Evolutionary conservation across 2,113 vertebrate genomes (phyloP).

Genomic region (Blennius ocellaris): DNA sequence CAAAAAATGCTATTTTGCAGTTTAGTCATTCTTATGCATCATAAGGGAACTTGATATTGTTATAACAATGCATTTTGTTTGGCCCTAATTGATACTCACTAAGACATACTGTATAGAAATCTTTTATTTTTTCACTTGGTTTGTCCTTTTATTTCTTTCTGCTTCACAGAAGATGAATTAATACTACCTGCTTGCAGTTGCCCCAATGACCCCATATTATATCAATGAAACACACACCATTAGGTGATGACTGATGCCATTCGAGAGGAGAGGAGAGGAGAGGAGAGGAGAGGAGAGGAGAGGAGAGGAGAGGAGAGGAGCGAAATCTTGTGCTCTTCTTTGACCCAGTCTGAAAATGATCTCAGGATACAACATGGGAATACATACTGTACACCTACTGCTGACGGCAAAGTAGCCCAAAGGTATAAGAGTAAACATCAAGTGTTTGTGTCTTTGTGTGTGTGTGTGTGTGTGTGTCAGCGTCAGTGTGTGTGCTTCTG

Average conservation of each 20-base stretch:
- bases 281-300: conserved; percentile 15
- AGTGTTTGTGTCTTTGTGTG: conserved; percentile 35
- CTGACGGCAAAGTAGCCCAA: conserved; percentile 43
- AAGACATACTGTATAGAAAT: too few species aligned
- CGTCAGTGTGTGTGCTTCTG: conserved; percentile 63
- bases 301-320: not conserved
- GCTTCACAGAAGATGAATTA: too few species aligned
- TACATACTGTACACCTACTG: conserved; percentile 25
- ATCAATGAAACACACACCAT: conserved; percentile 46
- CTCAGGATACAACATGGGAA: not conserved
- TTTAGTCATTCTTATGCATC: too few species aligned
- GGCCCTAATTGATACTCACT: too few species aligned
- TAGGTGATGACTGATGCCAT: conserved; percentile 52
- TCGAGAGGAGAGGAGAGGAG: conserved; percentile 25
- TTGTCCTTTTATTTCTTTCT: too few species aligned
- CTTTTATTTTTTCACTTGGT: too few species aligned
- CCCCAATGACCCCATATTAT: not conserved
- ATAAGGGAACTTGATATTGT: too few species aligned
- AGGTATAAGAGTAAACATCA: conserved; percentile 51
- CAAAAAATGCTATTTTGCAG: too few species aligned
- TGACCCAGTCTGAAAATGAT: not conserved
- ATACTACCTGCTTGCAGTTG: too few species aligned
- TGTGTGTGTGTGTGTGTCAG: conserved; percentile 43
- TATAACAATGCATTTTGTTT: too few species aligned
- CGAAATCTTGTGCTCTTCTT: not conserved